Evolutionary conservation across 2,113 vertebrate species (phyloP), one percentile per base, ranked within the genome.

Genomic region (Prionailurus bengalensis): DNA sequence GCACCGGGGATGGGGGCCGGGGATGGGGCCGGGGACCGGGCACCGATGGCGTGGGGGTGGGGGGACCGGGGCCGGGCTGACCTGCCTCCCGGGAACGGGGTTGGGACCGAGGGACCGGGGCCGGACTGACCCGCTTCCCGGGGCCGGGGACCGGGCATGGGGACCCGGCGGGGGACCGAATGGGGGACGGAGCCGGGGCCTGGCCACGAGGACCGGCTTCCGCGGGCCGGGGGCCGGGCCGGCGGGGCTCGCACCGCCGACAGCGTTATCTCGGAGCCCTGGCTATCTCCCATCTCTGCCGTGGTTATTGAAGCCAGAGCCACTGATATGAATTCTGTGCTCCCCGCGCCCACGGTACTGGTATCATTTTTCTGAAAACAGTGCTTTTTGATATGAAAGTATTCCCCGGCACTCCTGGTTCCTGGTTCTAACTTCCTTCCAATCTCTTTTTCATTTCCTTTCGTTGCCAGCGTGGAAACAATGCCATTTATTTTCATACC

Each of bases 401-500:
- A 3, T 68, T 39, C 48, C n/a, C 87, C 11, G 19, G 51, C 29
- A 29, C 96, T 48, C 89, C 53, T 11, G 84, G 87, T 92, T 91
- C 45, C 94, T 25, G 53, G n/a, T 21, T 78, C 82, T 55, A 23
- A 79, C 79, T 90, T 58, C 65, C 94, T 85, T 86, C 78, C 27
- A 21, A 14, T 82, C 88, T 65, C 91, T 39, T 90, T 97, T 97
- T 97, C 95, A 95, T 97, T 97, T 97, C 97, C 96, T 94, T 63
- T 66, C 5, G 39, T 68, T 23, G 86, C 93, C 88, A 5, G 82
- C 51, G 10, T 71, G 71, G 42, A 78, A 81, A 84, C 25, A 10
- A 36, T 33, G 88, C 84, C 93, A 27, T 88, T 93, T 89, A 55
- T 90, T 93, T 71, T 51, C 82, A 12, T 4, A 0, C 61, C 61